These are phyloP conservation scores for Silvanus unidentatus DNA, from an alignment of 2,888 invertebrate genomes.

Conservation along the genomic window DNA sequence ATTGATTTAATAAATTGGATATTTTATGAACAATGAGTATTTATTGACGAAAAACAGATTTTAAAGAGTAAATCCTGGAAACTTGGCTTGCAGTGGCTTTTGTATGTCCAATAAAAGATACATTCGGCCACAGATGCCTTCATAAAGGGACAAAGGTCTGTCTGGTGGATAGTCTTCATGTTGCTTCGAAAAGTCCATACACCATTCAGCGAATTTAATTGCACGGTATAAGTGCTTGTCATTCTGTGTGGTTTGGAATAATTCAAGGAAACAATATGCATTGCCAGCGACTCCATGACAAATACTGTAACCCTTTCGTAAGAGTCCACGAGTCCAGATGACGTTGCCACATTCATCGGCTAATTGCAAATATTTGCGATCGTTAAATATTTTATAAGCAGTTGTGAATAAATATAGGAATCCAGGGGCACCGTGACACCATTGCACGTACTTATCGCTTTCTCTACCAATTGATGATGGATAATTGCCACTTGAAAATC, in stretches of 20 bases:
- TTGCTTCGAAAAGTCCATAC: slow-evolving; percentile 61
- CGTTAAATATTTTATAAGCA: slow-evolving; percentile 59
- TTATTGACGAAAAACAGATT: not conserved
- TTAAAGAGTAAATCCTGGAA: slow-evolving; percentile 60
- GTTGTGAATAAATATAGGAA: slow-evolving; percentile 65
- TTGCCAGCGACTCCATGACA: slow-evolving; percentile 89
- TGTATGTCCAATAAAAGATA: slow-evolving; percentile 68
- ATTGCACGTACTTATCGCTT: slow-evolving; percentile 76
- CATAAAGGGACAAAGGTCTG: slow-evolving; percentile 75
- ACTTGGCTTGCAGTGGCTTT: slow-evolving; percentile 59
- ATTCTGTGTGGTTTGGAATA: slow-evolving; percentile 75
- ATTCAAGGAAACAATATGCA: slow-evolving; percentile 72
- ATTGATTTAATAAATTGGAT: slow-evolving; percentile 24
- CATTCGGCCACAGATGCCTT: slow-evolving; percentile 73
- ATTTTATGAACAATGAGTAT: slow-evolving; percentile 8
- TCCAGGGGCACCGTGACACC: slow-evolving; percentile 94
- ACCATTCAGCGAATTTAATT: slow-evolving; percentile 76
- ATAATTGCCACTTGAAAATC: slow-evolving; percentile 62
- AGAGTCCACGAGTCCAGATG: slow-evolving; percentile 74
- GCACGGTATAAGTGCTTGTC: slow-evolving; percentile 68
- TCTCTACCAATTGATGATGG: slow-evolving; percentile 69
- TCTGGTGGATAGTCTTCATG: slow-evolving; percentile 69
- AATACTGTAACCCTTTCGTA: slow-evolving; percentile 78
- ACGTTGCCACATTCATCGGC: slow-evolving; percentile 69
- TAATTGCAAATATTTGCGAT: slow-evolving; percentile 61